A percentile compares a stretch with the other conserved stretches of the same genome.
Conservation (phyloP, 2,113 vertebrate genomes). For the sheep (Ovis aries) region ARS-UI_Ramb_v3.0 NC_056080.1:82418001-82418500, state of each 20-base stretch:
- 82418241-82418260: neutral
- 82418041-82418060: no score
- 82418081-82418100: neutral
- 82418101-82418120: neutral
- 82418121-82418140: neutral
- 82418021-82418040: neutral
- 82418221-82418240: neutral
- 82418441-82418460: neutral
- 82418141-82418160: accelerated
- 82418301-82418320: neutral
- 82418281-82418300: neutral
- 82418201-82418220: neutral
- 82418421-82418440: neutral
- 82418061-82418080: neutral
- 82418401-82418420: neutral
- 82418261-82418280: neutral
- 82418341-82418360: neutral
- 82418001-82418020: neutral
- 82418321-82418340: neutral
- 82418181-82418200: neutral
- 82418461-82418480: neutral
- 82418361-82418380: neutral
- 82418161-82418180: no score
- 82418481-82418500: neutral
- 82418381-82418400: neutral